Percentiles rank a stretch among this genome's conserved stretches.
Conservation (phyloP, 2,888 invertebrate genomes). For the Pachliopta kotzebuea region DNA sequence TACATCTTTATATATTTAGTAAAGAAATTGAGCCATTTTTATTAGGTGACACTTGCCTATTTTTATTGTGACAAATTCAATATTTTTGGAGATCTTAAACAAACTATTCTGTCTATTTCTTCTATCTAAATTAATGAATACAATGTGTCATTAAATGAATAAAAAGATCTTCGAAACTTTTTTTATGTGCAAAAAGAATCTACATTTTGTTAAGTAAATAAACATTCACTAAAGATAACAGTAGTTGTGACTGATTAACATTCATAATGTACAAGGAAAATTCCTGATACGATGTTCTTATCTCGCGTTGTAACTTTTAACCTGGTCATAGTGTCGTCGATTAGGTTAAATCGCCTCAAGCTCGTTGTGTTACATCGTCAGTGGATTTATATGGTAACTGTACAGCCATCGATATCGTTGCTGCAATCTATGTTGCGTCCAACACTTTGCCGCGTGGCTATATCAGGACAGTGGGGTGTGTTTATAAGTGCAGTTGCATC, state of each 20-base stretch:
- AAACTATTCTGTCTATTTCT: no score
- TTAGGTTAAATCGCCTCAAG: constrained; percentile 37
- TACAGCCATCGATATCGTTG: constrained; percentile 22
- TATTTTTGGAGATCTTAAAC: no score
- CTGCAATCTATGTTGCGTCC: constrained; percentile 16
- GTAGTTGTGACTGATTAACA: constrained; percentile 17
- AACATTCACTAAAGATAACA: constrained; percentile 22
- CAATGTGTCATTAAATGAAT: no score
- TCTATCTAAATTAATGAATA: no score
- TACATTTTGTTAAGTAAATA: constrained; percentile 15
- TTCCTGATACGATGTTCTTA: constrained; percentile 27
- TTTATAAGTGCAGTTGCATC: constrained; percentile 65
- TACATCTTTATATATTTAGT: no score
- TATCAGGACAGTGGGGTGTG: constrained; percentile 39
- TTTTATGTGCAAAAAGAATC: neutral
- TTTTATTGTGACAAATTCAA: no score
- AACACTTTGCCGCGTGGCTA: constrained; percentile 24
- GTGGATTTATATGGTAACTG: constrained; percentile 11
- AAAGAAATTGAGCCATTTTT: no score
- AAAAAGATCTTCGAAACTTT: no score
- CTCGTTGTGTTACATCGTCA: constrained; percentile 10
- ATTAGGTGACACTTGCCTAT: no score
- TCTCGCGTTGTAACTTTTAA: constrained; percentile 23
- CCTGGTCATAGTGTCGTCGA: constrained; percentile 31
- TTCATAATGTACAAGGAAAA: constrained; percentile 22